Evolutionary conservation across 1,140 invertebrate species (phyloP).

Genomic region (Melanaphis sacchari): DNA sequence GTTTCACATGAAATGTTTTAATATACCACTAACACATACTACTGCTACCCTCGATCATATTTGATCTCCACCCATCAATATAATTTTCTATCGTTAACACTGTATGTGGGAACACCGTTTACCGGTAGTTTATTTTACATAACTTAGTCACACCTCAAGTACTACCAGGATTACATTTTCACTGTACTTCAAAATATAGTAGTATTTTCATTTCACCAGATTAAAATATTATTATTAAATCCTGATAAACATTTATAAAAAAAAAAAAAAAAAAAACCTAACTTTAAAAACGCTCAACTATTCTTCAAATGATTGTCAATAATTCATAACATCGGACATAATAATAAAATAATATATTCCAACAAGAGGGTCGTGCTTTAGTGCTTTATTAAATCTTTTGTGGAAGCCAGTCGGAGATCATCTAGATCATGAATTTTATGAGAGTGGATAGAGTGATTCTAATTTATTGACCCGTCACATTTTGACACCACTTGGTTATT

Average conservation of each 20-base stretch:
- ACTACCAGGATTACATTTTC: too few relatives aligned
- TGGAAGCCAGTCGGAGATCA: background rate
- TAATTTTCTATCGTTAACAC: background rate
- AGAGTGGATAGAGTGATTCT: background rate
- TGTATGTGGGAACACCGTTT: background rate
- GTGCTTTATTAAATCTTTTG: background rate
- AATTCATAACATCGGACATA: background rate
- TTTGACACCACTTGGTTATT: background rate
- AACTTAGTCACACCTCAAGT: background rate
- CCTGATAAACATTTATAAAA: fast-evolving
- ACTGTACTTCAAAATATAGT: background rate
- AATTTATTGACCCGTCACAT: background rate
- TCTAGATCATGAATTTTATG: background rate
- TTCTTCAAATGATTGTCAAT: background rate
- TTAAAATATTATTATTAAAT: background rate
- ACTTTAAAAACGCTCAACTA: background rate
- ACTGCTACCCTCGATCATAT: background rate
- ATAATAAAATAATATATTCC: background rate
- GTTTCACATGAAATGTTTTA: background rate
- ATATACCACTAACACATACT: background rate
- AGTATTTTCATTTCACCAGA: background rate
- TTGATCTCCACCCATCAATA: background rate
- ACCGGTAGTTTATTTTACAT: background rate
- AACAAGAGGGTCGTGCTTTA: background rate
- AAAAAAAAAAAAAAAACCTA: background rate